A percentile compares a stretch with the other conserved stretches of the same genome.
Evolutionary conservation across 2,888 invertebrate genomes (phyloP).

Genomic region (Chydorus sphaericus): DNA sequence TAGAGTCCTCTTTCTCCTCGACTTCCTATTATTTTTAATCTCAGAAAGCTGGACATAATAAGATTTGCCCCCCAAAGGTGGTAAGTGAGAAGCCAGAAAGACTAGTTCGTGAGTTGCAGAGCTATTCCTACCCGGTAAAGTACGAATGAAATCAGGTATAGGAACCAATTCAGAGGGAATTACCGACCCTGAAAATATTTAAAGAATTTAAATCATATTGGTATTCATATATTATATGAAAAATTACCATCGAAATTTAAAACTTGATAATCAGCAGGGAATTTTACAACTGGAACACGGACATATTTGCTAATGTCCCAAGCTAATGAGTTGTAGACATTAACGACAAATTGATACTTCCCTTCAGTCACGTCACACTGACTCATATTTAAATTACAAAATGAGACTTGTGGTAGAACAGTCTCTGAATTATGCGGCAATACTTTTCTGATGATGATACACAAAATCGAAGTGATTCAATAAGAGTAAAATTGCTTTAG

Average conservation of each 20-base stretch:
- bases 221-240: too few relatives aligned
- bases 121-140: constrained; percentile 47
- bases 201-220: too few relatives aligned
- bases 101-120: constrained; percentile 36
- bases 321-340: constrained; percentile 48
- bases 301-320: constrained; percentile 35
- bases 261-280: constrained; percentile 46
- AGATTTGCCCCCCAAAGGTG: constrained; percentile 46
- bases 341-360: constrained; percentile 36
- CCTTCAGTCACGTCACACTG: constrained; percentile 39
- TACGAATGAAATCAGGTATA: constrained; percentile 39
- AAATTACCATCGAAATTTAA: constrained; percentile 47
- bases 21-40: too few relatives aligned
- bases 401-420: constrained; percentile 21
- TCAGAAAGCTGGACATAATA: constrained; percentile 42
- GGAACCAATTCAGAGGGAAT: constrained; percentile 38
- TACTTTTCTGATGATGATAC: background rate
- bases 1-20: too few relatives aligned
- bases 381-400: constrained; percentile 46
- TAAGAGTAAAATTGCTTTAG: too few relatives aligned
- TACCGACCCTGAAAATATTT: too few relatives aligned
- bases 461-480: too few relatives aligned
- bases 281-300: constrained; percentile 34
- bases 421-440: too few relatives aligned
- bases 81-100: constrained; percentile 48